Conservation (phyloP, 1,140 invertebrate species). For the Aleiodes sp. region DNA sequence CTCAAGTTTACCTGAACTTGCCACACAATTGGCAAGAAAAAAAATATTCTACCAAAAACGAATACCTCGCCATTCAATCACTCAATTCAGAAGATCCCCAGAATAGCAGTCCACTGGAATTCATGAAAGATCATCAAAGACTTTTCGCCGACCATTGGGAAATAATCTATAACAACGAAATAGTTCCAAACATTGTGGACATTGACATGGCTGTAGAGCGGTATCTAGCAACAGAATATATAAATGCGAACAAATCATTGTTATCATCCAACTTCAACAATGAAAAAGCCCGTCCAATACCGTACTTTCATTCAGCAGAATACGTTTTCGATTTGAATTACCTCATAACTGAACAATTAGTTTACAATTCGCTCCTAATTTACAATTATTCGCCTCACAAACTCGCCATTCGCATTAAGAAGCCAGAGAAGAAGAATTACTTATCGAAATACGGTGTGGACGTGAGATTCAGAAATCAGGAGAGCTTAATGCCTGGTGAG, state of each 20-base stretch:
- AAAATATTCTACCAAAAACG: constrained; percentile 37
- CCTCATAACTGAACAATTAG: constrained; percentile 50
- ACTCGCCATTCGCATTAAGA: constrained; percentile 44
- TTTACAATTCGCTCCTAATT: constrained; percentile 45
- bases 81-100: not conserved
- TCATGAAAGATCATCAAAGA: constrained; percentile 20
- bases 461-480: constrained; percentile 45
- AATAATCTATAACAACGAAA: constrained; percentile 46
- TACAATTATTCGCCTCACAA: constrained; percentile 58
- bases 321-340: constrained; percentile 60
- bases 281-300: constrained; percentile 43
- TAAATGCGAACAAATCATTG: constrained; percentile 42
- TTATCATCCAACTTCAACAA: constrained; percentile 36
- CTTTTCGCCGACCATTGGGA: constrained; percentile 44
- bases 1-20: constrained; percentile 48
- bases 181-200: constrained; percentile 48
- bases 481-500: constrained; percentile 44
- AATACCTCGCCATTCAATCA: constrained; percentile 45
- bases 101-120: constrained; percentile 15
- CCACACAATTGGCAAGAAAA: constrained; percentile 28
- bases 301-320: constrained; percentile 49
- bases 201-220: constrained; percentile 64
- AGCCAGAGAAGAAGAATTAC: constrained; percentile 27
- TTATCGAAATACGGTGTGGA: constrained; percentile 43
- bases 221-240: constrained; percentile 45